Evolutionary conservation across 2,888 invertebrate genomes (phyloP).

Genomic region (Achlya flavicornis): DNA sequence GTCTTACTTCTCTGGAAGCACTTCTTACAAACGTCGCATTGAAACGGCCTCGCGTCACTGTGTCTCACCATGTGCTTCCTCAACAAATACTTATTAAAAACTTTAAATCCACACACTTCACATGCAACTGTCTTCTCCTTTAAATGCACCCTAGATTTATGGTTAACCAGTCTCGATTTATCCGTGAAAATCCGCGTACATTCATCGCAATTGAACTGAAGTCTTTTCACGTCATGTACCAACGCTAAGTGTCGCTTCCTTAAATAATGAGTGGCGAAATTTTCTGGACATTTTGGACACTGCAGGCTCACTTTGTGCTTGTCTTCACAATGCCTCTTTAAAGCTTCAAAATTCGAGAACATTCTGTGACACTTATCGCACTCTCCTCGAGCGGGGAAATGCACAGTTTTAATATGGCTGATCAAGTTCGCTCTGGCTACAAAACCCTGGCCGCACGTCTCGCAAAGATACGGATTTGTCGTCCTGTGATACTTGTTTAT

Average conservation of each 20-base stretch:
- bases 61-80: constrained; percentile 83
- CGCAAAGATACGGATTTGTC: constrained; percentile 51
- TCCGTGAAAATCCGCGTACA: constrained; percentile 59
- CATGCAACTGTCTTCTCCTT: constrained; percentile 63
- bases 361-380: constrained; percentile 47
- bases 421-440: constrained; percentile 53
- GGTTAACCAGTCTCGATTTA: constrained; percentile 56
- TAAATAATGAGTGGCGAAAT: constrained; percentile 56
- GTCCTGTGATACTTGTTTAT: constrained; percentile 54
- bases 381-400: constrained; percentile 35
- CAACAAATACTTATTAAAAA: constrained; percentile 71
- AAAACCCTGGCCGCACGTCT: constrained; percentile 67
- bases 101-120: constrained; percentile 67
- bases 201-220: constrained; percentile 61
- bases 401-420: constrained; percentile 57
- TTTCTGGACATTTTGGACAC: constrained; percentile 64
- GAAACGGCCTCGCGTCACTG: constrained; percentile 80
- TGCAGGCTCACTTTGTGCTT: constrained; percentile 33
- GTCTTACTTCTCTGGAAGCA: constrained; percentile 80
- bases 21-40: constrained; percentile 76
- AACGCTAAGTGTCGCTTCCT: constrained; percentile 63
- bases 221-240: constrained; percentile 62
- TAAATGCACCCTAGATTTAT: constrained; percentile 63
- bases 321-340: constrained; percentile 37
- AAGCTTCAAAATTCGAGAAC: constrained; percentile 42